Base-by-base conservation (phyloP, 2,113 vertebrate genomes). In the Barbus barbus region DNA sequence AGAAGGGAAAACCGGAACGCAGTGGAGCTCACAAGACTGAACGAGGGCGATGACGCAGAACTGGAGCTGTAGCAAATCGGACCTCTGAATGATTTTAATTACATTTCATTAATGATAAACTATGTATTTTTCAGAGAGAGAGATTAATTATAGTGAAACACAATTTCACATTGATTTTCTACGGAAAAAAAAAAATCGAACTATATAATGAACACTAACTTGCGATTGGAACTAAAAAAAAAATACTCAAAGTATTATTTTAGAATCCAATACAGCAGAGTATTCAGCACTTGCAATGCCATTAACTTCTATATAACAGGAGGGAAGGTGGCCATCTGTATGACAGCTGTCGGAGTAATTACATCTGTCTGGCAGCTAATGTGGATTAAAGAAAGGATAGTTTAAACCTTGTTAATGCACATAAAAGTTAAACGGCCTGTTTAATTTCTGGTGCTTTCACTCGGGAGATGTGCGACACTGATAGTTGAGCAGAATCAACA, bases 301-400 rank as follows among this genome's bases (percentile, higher is more conserved):
- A 84, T 90, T 88, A 31, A 91, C 87, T 86, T 82, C 85, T 82
- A 83, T 73, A n/a, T 83, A 87, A 44, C 80, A 28, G 24, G 81
- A 71, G 83, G 33, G 60, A 83, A 76, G 33, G 60, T 51, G 78
- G 38, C 81, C 53, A 18, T 87, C 74, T 85, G 86, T 86, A 67
- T 28, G 73, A 78, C 81, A 78, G 84, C 72, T 88, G 88, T 88
- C 86, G n/a, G 85, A 83, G 88, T 78, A 85, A 86, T 82, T 89
- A 72, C 77, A 89, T 89, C 38, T 88, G 85, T 92, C 88, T 5
- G 87, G 91, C 93, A 93, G 93, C 91, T 93, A 90, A 84, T 90
- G 81, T 90, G 88, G 90, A 87, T 87, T 86, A 90, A 80, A 84
- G 77, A 84, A 87, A 89, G 84, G 31, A 67, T 90, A 82, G 86